Evolutionary conservation across 2,113 vertebrate genomes (phyloP), one percentile per base, ranked within the genome.

Genomic region (Leucopsar rothschildi): DNA sequence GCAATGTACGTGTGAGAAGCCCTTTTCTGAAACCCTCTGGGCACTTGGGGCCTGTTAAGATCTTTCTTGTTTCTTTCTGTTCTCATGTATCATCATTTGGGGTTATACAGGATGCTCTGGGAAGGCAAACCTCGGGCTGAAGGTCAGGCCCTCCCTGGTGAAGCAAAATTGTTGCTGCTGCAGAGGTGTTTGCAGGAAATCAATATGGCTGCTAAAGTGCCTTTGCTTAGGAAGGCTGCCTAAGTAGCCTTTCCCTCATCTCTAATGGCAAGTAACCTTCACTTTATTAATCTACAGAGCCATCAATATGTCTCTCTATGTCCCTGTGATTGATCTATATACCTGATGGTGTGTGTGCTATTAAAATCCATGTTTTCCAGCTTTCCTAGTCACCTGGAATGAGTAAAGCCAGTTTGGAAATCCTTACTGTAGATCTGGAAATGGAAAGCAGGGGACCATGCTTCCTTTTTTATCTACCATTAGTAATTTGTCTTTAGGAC

Each of bases 261-360:
- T 61, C 49, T 86, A 79, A 75, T 57, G 61, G 53, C 69, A 96
- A 91, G 40, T 91, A 89, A 71, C 83, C 45, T 78, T 75, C 83
- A 84, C 37, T 68, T 95, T 92, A 92, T 89, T 93, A 88, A 93
- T 86, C 69, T 92, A 37, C 77, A 78, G 75, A 82, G 49, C 69
- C 50, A 68, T 60, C 73, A 83, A 60, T 81, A 81, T 23, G 31
- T 92, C 59, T 90, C 33, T 60, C 57, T 88, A 2, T 73, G 76
- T 59, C 44, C 42, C 29, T 49, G 27, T 72, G 80, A 86, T 33
- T 93, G 47, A 84, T 71, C 65, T 70, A 47, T 33, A 8, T 28
- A 77, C 19, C 39, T 66, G 64, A 52, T 18, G 50, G 71, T 9
- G 5, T 4, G 5, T 4, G 5, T 49, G 60, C 40, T 82, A 29